Base-by-base conservation (phyloP, 2,888 invertebrate genomes). In the Mesoligia furuncula region DNA sequence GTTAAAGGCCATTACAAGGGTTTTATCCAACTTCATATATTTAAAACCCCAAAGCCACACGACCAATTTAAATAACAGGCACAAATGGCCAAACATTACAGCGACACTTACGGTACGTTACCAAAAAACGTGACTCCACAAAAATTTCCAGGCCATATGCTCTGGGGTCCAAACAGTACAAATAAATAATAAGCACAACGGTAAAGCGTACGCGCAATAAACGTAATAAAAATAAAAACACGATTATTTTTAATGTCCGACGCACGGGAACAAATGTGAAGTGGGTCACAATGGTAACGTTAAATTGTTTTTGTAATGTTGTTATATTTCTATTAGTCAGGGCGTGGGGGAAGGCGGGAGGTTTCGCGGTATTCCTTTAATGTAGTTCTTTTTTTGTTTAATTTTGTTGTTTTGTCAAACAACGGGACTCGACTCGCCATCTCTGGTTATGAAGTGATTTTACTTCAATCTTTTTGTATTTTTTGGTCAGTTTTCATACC, bases 171-270 rank as follows among this genome's bases (percentile, higher is more conserved):
- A 67, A 77, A 62, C 73, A 61, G 66, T 66, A 48, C 36, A 78
- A 81, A 87, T 82, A 85, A 87, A 88, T 88, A 87, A 80, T 82
- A 85, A 79, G 67, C 68, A 79, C 79, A 69, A 65, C 61, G 79
- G 80, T 75, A 81, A 81, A 81, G 79, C 75, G 75, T 82, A 79
- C 74, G 73, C 27, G 79, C 71, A 79, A 87, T 87, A 83, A 83
- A 84, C 73, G 84, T 69, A 85, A 86, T 89, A 80, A 89, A 85
- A 87, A 88, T 88, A 87, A 89, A 89, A 83, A 80, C 79, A 77
- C 62, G 81, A 68, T 88, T 87, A 84, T 82, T 87, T 90, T 88
- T 88, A 90, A 89, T 87, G 89, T 79, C 72, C 62, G 51, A 79
- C 80, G 62, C 83, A 75, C 73, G 68, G 79, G 54, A 73, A 73